Base-by-base conservation (phyloP, 2,797 vertebrate species). In the Darevskia nairensis region DNA sequence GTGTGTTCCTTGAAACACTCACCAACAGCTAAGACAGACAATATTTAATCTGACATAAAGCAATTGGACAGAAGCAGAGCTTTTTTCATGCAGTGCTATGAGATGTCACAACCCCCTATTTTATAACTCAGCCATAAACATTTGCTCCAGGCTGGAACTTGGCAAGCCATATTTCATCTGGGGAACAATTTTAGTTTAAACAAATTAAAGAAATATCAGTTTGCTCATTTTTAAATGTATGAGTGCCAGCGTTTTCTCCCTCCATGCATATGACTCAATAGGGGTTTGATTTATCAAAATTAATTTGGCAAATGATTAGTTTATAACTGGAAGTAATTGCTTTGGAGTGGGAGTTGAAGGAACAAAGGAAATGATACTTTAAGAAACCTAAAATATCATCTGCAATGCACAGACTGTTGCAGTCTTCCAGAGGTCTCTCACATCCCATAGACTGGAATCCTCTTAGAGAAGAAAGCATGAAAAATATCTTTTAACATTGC, bases 121-220 rank as follows among this genome's bases (percentile, higher is more conserved):
- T 94, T 92, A 89, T 91, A 94, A 78, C 77, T 92, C 86, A 92
- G 81, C 64, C 80, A 81, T 91, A 95, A 95, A 94, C 81, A 92
- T 89, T 94, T 90, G 92, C 93, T 95, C 75, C 86, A 89, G 91
- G 95, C 90, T 81, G 64, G 90, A 94, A 94, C 72, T 82, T 76
- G 92, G 82, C 69, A 90, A 89, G 85, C 27, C 69, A 23, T 84
- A 44, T 92, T 92, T 83, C 50, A 84, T 86, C 89, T 39, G 93
- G 92, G 92, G 92, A 94, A 29, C 55, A 89, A 80, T 88, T 92
- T 91, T 92, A 89, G 61, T 90, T 94, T 93, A 91, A 94, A 72
- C 68, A 94, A 95, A 94, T 95, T 86, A 19, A 92, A 93, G 78
- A 94, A 94, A 90, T 85, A 94, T 66, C 89, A 83, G 44, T 92